Percentiles rank a stretch among this genome's conserved stretches.
These are phyloP conservation scores for Alethe castanea DNA, from an alignment of 2,113 vertebrate species.

Conservation along the genomic window DNA sequence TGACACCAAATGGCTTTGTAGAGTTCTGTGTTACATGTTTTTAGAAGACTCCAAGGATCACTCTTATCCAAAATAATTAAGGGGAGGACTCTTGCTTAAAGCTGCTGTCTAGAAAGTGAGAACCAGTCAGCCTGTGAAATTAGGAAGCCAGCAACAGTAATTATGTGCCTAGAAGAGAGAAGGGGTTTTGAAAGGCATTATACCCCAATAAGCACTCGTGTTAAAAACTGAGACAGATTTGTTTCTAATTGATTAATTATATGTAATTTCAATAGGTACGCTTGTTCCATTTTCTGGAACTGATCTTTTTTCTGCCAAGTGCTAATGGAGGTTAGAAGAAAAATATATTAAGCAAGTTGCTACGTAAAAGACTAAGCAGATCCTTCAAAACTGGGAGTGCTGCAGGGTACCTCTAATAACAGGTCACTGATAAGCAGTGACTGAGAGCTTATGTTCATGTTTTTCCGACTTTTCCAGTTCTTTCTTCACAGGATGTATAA, in stretches of 20 bases:
- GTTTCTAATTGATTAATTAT: constrained; percentile 13
- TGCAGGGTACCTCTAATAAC: background rate
- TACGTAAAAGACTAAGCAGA: background rate
- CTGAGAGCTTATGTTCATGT: background rate
- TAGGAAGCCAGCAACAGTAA: background rate
- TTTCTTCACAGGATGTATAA: background rate
- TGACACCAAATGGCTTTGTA: background rate
- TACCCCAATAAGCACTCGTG: background rate
- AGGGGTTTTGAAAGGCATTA: background rate
- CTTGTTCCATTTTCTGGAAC: background rate
- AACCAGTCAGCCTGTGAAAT: background rate
- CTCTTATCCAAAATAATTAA: background rate
- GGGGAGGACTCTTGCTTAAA: background rate
- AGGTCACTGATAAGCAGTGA: background rate
- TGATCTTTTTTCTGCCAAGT: background rate
- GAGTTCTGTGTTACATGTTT: background rate
- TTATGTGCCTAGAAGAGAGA: background rate
- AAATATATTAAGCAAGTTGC: background rate
- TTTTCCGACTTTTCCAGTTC: background rate
- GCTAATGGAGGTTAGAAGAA: background rate
- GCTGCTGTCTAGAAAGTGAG: background rate
- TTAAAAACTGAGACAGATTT: background rate
- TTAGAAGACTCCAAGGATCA: background rate
- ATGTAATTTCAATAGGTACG: background rate
- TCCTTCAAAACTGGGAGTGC: background rate